These are phyloP conservation scores for Pica pica DNA, from an alignment of 2,113 vertebrate genomes.

Conservation along the genomic window DNA sequence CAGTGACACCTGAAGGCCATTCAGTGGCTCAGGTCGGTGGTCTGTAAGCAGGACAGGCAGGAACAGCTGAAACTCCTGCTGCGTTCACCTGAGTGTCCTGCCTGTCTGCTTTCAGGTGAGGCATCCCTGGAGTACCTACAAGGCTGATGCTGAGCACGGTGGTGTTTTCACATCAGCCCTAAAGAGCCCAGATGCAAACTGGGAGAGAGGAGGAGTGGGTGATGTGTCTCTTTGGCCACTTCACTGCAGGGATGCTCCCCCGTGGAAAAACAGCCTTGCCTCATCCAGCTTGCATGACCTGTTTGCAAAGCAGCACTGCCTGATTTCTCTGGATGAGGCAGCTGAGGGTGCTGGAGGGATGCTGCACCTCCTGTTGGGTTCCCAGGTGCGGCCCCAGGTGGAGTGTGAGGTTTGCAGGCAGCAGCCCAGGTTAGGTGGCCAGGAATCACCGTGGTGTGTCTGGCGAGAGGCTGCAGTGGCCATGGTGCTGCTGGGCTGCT, in stretches of 20 bases:
- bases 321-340: not conserved
- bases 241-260: not conserved
- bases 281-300: not conserved
- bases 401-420: accelerated
- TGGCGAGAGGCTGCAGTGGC: accelerated
- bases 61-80: not conserved
- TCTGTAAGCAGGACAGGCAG: not conserved
- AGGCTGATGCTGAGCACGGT: not conserved
- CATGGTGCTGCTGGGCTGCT: accelerated
- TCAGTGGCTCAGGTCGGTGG: not conserved
- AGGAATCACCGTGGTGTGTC: accelerated
- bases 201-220: not conserved
- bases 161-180: not conserved
- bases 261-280: accelerated
- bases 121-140: not conserved
- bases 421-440: accelerated
- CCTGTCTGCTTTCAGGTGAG: accelerated
- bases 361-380: not conserved
- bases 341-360: not conserved
- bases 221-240: accelerated
- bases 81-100: not conserved
- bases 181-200: not conserved
- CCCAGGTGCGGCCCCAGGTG: accelerated
- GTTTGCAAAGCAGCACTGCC: not conserved
- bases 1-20: not conserved